phyloP scores from a whole-genome alignment of 2,113 vertebrate species.

The Scatophagus argus region DNA sequence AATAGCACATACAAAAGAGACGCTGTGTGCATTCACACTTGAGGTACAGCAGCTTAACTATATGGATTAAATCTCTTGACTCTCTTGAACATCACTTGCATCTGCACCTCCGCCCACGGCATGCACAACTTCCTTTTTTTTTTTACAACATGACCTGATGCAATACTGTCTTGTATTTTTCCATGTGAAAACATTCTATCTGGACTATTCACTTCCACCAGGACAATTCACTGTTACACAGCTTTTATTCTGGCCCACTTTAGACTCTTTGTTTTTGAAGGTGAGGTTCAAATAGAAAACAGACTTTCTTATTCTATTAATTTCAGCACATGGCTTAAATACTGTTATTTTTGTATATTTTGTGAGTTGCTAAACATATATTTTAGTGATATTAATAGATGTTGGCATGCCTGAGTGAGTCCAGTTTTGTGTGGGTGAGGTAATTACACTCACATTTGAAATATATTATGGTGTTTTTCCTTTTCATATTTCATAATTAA shows the following conservation, averaged over 20 bases:
- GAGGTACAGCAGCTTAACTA: too few species aligned
- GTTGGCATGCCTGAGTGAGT: not conserved
- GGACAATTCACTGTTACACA: too few species aligned
- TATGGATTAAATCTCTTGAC: too few species aligned
- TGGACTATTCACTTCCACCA: not conserved
- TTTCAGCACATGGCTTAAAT: not conserved
- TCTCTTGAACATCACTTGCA: not conserved
- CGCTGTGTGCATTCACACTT: too few species aligned
- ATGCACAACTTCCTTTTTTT: not conserved
- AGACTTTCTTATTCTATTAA: not conserved
- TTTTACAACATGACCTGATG: not conserved
- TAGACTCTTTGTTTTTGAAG: not conserved
- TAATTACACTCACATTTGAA: not conserved
- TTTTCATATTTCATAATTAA: not conserved
- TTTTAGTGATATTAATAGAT: not conserved
- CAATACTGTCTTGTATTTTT: not conserved
- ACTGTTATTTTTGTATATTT: not conserved
- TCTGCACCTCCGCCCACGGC: not conserved
- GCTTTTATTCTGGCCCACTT: not conserved
- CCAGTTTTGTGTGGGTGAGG: not conserved
- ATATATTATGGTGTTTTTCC: not conserved
- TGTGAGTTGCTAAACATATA: too few species aligned
- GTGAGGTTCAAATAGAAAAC: not conserved
- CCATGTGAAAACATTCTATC: not conserved
- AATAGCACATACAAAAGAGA: too few species aligned